Percentiles rank a stretch among this genome's conserved stretches.
Evolutionary conservation across 2,113 vertebrate genomes (phyloP).

Genomic region (Pygoscelis antarcticus): DNA sequence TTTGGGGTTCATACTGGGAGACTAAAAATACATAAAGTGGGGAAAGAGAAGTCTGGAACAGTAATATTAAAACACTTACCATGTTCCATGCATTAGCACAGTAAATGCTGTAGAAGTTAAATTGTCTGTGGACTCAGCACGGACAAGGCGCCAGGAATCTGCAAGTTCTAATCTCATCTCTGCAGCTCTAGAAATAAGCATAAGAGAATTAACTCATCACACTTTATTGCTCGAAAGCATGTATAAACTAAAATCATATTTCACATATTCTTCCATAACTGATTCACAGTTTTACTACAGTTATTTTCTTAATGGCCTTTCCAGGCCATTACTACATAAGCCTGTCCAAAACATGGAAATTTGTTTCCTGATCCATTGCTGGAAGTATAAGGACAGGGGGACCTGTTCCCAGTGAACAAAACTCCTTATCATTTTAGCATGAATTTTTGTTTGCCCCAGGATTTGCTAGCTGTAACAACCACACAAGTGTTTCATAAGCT

Average conservation of each 20-base stretch:
- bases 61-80: background rate
- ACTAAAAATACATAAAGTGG: background rate
- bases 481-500: background rate
- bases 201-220: constrained; percentile 69
- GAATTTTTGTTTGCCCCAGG: background rate
- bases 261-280: constrained; percentile 54
- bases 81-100: background rate
- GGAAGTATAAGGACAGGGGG: background rate
- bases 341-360: constrained; percentile 9
- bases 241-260: constrained; percentile 68
- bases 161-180: constrained; percentile 58
- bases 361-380: background rate
- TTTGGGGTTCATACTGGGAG: constrained; percentile 48
- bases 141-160: constrained; percentile 41
- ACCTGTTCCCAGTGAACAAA: background rate
- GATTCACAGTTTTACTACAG: constrained; percentile 50
- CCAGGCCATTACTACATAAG: background rate
- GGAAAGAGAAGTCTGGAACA: background rate
- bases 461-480: background rate
- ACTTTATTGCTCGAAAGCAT: constrained; percentile 70
- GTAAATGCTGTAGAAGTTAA: background rate
- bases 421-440: background rate
- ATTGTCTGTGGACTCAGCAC: background rate
- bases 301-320: constrained; percentile 62
- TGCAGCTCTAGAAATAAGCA: constrained; percentile 65